A percentile compares a stretch with the other conserved stretches of the same genome.
phyloP scores from a whole-genome alignment of 2,888 invertebrate genomes.

The Coremacera marginata region DNA sequence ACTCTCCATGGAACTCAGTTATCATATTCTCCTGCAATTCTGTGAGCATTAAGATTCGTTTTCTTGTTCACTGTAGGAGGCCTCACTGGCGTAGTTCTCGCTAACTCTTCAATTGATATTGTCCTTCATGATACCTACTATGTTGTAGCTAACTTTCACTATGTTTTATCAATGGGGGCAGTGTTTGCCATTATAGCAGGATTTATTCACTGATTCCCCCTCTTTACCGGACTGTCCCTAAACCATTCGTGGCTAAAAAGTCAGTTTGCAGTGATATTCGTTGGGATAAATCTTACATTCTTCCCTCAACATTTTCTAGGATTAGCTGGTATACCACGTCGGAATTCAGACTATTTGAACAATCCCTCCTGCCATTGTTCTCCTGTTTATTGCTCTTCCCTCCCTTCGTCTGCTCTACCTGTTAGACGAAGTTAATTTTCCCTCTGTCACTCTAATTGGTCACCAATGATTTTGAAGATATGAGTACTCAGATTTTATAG shows the following conservation, averaged over 20 bases:
- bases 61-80: conserved; percentile 84
- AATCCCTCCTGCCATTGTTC: conserved; percentile 73
- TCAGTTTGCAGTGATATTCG: conserved; percentile 80
- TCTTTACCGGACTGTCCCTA: conserved; percentile 76
- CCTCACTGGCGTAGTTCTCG: conserved; percentile 75
- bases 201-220: conserved; percentile 79
- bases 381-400: conserved; percentile 76
- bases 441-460: no score
- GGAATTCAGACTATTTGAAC: conserved; percentile 80
- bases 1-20: no score
- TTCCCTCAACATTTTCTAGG: conserved; percentile 89
- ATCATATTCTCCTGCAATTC: conserved; percentile 72
- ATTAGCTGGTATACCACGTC: conserved; percentile 84
- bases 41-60: conserved; percentile 82
- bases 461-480: no score
- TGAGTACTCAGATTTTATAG: no score
- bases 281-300: conserved; percentile 83
- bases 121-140: conserved; percentile 86
- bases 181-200: conserved; percentile 84
- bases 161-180: no score
- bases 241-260: conserved; percentile 75
- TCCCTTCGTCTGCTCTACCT: conserved; percentile 75
- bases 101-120: conserved; percentile 84
- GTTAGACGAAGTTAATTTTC: conserved; percentile 75
- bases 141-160: no score